phyloP scores from a whole-genome alignment of 2,113 vertebrate genomes.

The Paramormyrops kingsleyae region DNA sequence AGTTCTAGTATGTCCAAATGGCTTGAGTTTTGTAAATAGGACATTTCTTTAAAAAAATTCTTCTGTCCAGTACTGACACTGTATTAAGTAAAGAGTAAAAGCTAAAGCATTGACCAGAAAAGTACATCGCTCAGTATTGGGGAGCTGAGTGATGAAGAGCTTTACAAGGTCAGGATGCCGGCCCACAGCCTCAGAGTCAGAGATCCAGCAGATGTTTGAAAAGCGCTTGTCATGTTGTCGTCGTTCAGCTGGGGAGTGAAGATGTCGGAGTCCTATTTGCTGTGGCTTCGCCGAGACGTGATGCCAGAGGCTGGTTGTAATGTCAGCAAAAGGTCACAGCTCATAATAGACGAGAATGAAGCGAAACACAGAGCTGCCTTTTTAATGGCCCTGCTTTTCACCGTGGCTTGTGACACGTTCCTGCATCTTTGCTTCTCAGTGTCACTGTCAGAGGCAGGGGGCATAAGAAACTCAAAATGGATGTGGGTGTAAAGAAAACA shows the following conservation, averaged over 20 bases:
- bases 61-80: not conserved
- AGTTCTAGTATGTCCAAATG: not conserved
- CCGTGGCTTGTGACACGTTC: not conserved
- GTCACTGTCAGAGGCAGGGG: not conserved
- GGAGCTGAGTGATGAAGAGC: not conserved
- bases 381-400: not conserved
- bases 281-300: not conserved
- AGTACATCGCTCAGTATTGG: not conserved
- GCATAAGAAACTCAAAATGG: not conserved
- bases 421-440: not conserved
- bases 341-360: not conserved
- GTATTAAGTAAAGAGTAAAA: not conserved
- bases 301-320: not conserved
- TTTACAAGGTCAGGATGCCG: not conserved
- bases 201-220: not conserved
- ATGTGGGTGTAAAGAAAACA: not conserved
- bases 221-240: not conserved
- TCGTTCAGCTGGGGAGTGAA: not conserved
- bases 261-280: not conserved
- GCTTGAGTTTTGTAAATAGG: not conserved
- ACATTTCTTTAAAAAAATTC: not conserved
- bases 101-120: not conserved
- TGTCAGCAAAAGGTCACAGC: slow-evolving; percentile 5
- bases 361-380: not conserved
- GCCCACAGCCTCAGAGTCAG: not conserved